Percentiles rank a stretch among this genome's conserved stretches.
Evolutionary conservation across 2,113 vertebrate genomes (phyloP).

Genomic region (Prunella fulvescens): DNA sequence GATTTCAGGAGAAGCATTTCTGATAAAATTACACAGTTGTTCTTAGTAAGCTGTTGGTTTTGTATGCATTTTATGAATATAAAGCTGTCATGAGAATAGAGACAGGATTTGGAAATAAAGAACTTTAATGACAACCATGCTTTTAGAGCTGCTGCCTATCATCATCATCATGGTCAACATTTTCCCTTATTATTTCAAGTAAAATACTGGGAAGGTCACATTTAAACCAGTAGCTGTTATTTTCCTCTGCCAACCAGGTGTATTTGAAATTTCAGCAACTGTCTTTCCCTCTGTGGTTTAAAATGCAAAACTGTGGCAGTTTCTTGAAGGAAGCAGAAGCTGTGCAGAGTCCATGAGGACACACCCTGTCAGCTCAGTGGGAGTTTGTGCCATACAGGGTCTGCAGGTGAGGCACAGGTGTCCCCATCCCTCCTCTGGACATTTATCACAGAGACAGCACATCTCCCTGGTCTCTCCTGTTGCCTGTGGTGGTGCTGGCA

Average conservation of each 20-base stretch:
- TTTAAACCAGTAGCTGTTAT: conserved; percentile 25
- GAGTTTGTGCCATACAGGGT: fast-evolving
- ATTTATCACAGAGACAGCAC: background rate
- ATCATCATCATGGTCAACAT: background rate
- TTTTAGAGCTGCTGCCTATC: background rate
- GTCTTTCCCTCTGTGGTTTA: background rate
- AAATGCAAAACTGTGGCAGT: background rate
- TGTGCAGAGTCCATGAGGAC: fast-evolving
- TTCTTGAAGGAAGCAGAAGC: background rate
- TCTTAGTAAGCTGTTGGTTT: background rate
- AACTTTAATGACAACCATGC: background rate
- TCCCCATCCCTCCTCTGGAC: background rate
- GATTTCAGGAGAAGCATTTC: background rate
- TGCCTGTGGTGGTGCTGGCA: background rate
- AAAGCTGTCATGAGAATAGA: background rate
- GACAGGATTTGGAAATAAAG: background rate
- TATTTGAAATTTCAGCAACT: background rate
- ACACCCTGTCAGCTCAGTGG: fast-evolving
- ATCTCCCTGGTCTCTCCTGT: background rate
- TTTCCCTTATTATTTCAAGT: conserved; percentile 16
- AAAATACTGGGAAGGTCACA: conserved; percentile 33
- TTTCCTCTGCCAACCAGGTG: background rate
- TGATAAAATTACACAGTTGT: background rate
- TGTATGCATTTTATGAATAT: background rate
- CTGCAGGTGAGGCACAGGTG: background rate